Evolutionary conservation across 2,797 vertebrate species (phyloP).

Genomic region (Chaetodon trifasciatus): DNA sequence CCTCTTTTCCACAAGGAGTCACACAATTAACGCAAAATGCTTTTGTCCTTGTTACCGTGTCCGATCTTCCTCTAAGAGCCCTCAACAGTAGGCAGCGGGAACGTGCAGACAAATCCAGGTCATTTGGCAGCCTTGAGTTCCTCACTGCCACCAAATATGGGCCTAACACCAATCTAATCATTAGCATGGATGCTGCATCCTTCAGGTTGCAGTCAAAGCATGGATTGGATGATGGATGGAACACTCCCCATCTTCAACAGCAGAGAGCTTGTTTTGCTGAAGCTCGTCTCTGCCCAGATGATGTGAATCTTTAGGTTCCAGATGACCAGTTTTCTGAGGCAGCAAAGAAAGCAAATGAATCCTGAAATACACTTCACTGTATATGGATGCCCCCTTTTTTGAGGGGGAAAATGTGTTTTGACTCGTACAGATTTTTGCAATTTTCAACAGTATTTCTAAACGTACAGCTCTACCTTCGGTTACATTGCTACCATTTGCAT

Average conservation of each 20-base stretch:
- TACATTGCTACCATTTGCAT: constrained; percentile 24
- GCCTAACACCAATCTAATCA: constrained; percentile 41
- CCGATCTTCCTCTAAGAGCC: constrained; percentile 25
- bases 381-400: not conserved
- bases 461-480: constrained; percentile 8
- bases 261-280: constrained; percentile 35
- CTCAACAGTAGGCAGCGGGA: constrained; percentile 6
- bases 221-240: constrained; percentile 56
- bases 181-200: constrained; percentile 31
- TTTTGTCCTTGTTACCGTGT: constrained; percentile 24
- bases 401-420: not conserved
- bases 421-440: not conserved
- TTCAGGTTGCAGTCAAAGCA: constrained; percentile 37
- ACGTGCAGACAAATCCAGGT: constrained; percentile 31
- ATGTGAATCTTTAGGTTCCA: constrained; percentile 21
- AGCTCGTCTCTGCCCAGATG: constrained; percentile 24
- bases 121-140: constrained; percentile 20
- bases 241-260: constrained; percentile 23
- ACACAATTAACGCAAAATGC: constrained; percentile 28
- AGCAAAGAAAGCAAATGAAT: not conserved
- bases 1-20: constrained; percentile 5
- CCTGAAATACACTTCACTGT: not conserved
- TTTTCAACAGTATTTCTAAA: constrained; percentile 28
- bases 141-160: constrained; percentile 6
- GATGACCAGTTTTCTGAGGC: constrained; percentile 23